Conservation (phyloP, 64 coral and sea anemone genomes). For the Actinia tenebrosa region DNA sequence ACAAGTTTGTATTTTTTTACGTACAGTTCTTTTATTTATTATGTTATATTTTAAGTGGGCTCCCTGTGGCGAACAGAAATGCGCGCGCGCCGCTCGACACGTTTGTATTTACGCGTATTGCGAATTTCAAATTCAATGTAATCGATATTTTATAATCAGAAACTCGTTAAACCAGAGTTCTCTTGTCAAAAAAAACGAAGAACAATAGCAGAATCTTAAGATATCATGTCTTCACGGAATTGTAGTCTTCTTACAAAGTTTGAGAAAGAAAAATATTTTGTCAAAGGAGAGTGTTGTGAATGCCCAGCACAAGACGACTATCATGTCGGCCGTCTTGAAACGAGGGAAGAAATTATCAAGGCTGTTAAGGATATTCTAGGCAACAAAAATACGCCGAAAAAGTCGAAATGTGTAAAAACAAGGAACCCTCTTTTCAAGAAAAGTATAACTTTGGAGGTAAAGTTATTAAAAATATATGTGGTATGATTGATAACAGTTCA, state of each 20-base stretch:
- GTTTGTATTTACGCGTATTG: not conserved
- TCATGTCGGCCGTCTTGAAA: not conserved
- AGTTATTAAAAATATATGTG: not conserved
- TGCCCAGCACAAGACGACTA: not conserved
- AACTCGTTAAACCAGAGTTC: not conserved
- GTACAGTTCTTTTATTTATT: no score
- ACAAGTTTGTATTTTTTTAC: no score
- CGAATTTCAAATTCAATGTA: not conserved
- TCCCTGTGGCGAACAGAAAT: not conserved
- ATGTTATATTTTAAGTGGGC: not conserved
- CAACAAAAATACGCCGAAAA: not conserved
- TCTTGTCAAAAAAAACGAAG: not conserved
- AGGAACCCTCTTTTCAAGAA: not conserved
- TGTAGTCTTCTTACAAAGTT: slow-evolving; percentile 3
- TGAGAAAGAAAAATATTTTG: not conserved
- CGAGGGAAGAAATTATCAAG: not conserved
- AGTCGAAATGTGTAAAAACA: not conserved
- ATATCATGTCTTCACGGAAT: not conserved
- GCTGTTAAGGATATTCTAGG: not conserved
- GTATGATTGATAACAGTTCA: no score
- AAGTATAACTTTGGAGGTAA: not conserved
- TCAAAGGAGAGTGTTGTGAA: not conserved
- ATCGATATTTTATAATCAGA: not conserved
- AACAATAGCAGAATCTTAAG: not conserved
- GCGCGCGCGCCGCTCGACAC: not conserved